Base-by-base conservation (phyloP, 2,888 invertebrate genomes). In the Agonopterix subpropinquella region DNA sequence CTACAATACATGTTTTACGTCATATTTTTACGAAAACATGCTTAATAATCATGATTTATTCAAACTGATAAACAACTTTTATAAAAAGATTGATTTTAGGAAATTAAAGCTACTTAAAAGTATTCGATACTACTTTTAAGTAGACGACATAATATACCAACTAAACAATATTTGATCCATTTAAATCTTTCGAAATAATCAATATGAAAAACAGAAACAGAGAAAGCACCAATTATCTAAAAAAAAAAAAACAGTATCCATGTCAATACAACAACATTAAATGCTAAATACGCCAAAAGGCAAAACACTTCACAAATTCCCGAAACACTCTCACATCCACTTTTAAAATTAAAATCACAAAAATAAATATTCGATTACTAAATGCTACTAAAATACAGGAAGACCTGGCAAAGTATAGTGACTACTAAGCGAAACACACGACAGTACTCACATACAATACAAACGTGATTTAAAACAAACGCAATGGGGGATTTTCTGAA, bases 361-460 rank as follows among this genome's bases (percentile, higher is more conserved):
- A 59, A 53, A 51, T 53, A 48, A 11, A 52, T 47, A 50, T 52
- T 47, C 48, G 56, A 53, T 56, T 42, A 42, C 59, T 58, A 60
- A 61, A 62, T 50, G 51, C 51, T 45, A 52, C 11, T 57, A 53
- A 57, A 57, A 11, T 54, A 60, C 48, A 57, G 68, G 66, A 69
- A 72, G 62, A 73, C 64, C 62, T 67, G 69, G 73, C 67, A 73
- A 70, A 62, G n/a, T 8, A 75, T 69, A 75, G 66, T 67, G 64
- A 70, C 70, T 62, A 69, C 64, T 62, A 77, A 80, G 80, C 78
- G 60, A 70, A 55, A 54, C 54, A 53, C 53, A 55, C 36, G 44
- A 44, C 52, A 45, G 52, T 49, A 45, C 35, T 13, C n/a, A 46
- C 39, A 49, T 28, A 56, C 55, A 28, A 63, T 56, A 60, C 55